A percentile compares a stretch with the other conserved stretches of the same genome.
These are phyloP conservation scores for Emydoidea blandingii DNA, from an alignment of 2,797 vertebrate species.

Conservation along the genomic window DNA sequence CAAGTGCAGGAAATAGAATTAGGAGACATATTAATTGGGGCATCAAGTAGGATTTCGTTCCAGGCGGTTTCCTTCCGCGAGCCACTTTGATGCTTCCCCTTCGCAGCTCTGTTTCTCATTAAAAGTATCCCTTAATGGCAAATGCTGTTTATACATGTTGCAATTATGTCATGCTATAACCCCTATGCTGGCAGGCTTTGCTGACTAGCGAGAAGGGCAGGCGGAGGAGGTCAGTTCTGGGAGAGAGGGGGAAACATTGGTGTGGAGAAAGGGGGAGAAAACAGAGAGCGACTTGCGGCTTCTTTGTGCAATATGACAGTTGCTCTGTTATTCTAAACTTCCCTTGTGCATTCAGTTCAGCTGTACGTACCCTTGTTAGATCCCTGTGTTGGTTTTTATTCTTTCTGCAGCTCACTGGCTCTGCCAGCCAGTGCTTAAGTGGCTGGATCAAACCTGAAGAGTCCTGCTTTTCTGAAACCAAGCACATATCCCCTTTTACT, in stretches of 20 bases:
- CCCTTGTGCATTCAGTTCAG: not conserved
- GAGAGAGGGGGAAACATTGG: slow-evolving; percentile 7
- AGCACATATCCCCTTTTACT: not conserved
- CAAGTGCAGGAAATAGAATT: slow-evolving; percentile 90
- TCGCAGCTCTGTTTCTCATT: slow-evolving; percentile 88
- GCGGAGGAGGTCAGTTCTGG: slow-evolving; percentile 52
- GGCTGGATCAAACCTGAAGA: accelerated
- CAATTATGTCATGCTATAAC: slow-evolving; percentile 84
- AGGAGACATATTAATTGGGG: slow-evolving; percentile 89
- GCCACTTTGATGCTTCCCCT: slow-evolving; percentile 86
- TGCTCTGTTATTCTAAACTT: not conserved
- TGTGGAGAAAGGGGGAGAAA: not conserved
- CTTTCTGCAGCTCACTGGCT: not conserved
- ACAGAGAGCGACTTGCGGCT: not conserved
- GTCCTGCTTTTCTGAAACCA: not conserved
- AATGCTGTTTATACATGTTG: slow-evolving; percentile 83
- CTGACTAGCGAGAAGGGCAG: slow-evolving; percentile 64
- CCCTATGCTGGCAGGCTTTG: slow-evolving; percentile 68
- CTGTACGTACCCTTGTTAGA: accelerated
- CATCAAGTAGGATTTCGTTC: slow-evolving; percentile 88
- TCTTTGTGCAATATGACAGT: not conserved
- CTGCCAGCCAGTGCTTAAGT: not conserved
- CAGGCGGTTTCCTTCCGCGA: slow-evolving; percentile 88
- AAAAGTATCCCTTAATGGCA: slow-evolving; percentile 86
- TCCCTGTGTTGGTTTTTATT: not conserved